Base-by-base conservation (phyloP, 2,113 vertebrate genomes). In the Psittacula cyanocephala region DNA sequence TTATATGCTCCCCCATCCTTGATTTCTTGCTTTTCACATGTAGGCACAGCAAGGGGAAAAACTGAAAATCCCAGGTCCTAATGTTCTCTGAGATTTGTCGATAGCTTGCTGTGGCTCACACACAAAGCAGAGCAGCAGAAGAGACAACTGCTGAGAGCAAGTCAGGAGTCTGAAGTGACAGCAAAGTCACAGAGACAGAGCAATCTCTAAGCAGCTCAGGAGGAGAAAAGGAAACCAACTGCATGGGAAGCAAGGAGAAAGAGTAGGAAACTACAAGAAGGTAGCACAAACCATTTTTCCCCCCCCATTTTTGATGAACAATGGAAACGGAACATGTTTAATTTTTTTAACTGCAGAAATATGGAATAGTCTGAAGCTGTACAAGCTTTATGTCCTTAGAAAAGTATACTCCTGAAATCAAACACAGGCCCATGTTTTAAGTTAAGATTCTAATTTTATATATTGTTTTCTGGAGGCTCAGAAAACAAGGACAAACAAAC, bases 101-200 rank as follows among this genome's bases (percentile, higher is more conserved):
- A 69, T 47, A 78, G 47, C 88, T 92, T 70, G 72, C 87, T 79
- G 68, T 0, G 1, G 65, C 88, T 95, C 75, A 78, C 31, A 52
- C 0, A 3, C 13, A 35, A 83, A 71, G 57, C 2, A 0, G 31
- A 90, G 88, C 64, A 53, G 60, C 39, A 85, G 74, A 91, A 52
- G 41, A 92, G 69, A 57, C 63, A 89, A 94, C 84, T 89, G 76
- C 84, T 88, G 91, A 94, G 81, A 91, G 39, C 50, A 86, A 88
- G 74, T 78, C n/a, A 85, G 71, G 76, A 92, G 63, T 28, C 81
- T 19, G 53, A 92, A 85, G 68, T 31, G 74, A n/a, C 64, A 57
- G 80, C 46, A 69, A 91, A 95, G 64, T 63, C 77, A 86, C 46
- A 50, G 70, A 44, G 78, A 81, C 33, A 35, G 57, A 92, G 60